phyloP scores from a whole-genome alignment of 1,140 invertebrate genomes.

The Physella acuta region DNA sequence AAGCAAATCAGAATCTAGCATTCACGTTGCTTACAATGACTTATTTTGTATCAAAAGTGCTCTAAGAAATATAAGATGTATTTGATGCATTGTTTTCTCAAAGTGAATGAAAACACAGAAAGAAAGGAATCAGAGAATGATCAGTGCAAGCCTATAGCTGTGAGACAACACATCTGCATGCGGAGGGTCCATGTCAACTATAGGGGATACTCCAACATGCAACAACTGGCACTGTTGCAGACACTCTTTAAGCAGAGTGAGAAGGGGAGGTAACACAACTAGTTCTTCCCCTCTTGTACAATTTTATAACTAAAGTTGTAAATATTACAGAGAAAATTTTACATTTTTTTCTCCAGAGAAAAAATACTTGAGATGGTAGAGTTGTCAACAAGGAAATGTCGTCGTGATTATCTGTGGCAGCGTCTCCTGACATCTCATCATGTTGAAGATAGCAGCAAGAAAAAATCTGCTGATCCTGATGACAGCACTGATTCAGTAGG shows the following conservation, averaged over 20 bases:
- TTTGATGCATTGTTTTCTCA: too few species aligned
- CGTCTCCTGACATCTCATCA: conserved; percentile 64
- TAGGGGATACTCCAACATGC: conserved; percentile 75
- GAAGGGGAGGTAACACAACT: conserved; percentile 61
- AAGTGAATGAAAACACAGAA: too few species aligned
- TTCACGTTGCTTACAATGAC: too few species aligned
- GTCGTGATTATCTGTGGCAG: conserved; percentile 75
- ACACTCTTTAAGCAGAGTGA: conserved; percentile 69
- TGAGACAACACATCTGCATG: conserved; percentile 47
- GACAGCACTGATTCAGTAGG: conserved; percentile 32
- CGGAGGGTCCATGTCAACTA: conserved; percentile 67
- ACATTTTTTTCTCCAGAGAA: conserved; percentile 32
- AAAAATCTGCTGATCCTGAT: conserved; percentile 40
- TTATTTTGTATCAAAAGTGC: too few species aligned
- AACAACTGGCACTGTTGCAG: conserved; percentile 74
- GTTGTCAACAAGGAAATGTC: conserved; percentile 71
- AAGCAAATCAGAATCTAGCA: too few species aligned
- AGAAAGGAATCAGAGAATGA: too few species aligned
- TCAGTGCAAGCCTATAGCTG: conserved; percentile 32
- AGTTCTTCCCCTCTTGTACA: background rate
- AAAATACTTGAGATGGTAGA: conserved; percentile 70
- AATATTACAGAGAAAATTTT: background rate
- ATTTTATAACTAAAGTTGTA: background rate
- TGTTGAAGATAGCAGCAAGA: conserved; percentile 38
- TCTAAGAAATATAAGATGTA: too few species aligned